Percentiles rank a stretch among this genome's conserved stretches.
These are phyloP conservation scores for Accipiter cooperii DNA, from an alignment of 2,113 vertebrate species.

Conservation along the genomic window DNA sequence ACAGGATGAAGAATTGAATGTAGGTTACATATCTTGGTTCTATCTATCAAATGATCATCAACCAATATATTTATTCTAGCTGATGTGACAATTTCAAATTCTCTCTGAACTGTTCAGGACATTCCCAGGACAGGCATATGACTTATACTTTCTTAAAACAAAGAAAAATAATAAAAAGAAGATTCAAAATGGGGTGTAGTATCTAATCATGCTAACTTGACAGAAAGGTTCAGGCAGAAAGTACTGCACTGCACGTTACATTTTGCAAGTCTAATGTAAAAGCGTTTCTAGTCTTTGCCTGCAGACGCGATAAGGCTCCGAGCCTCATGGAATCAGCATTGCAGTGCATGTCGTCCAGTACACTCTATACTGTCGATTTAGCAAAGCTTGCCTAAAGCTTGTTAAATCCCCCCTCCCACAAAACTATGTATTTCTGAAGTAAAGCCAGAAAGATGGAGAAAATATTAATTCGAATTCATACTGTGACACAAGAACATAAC, in stretches of 20 bases:
- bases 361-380: slow-evolving; percentile 17
- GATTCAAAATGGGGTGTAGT: neutral
- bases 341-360: slow-evolving; percentile 12
- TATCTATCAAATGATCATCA: neutral
- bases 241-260: neutral
- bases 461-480: slow-evolving; percentile 7
- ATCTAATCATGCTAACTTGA: neutral
- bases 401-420: neutral
- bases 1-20: neutral
- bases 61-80: neutral
- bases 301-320: neutral
- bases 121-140: neutral
- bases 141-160: neutral
- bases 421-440: slow-evolving; percentile 28
- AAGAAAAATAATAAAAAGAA: neutral
- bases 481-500: neutral
- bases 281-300: slow-evolving; percentile 19
- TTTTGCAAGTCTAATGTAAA: slow-evolving; percentile 59
- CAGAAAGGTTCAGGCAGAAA: neutral
- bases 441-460: slow-evolving; percentile 23
- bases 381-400: slow-evolving; percentile 47
- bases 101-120: neutral
- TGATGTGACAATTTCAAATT: neutral
- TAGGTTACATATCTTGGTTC: neutral
- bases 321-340: slow-evolving; percentile 28